Conservation (phyloP, 1,140 invertebrate genomes). For the Oncopodura yosiiana region DNA sequence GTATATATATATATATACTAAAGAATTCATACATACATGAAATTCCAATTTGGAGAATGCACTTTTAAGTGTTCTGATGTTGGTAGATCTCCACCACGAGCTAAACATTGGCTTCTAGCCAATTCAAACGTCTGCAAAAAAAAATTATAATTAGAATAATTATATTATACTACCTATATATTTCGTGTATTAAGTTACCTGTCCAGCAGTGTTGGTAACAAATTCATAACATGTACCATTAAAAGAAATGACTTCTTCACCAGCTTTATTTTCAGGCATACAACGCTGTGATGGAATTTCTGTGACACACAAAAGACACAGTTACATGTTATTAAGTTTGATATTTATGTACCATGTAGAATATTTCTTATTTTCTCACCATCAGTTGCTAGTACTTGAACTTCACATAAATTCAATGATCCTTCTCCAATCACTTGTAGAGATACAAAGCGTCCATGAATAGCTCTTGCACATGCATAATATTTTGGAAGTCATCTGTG, state of each 20-base stretch:
- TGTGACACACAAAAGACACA: slow-evolving; percentile 26
- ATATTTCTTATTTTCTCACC: slow-evolving; percentile 45
- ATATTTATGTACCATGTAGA: neutral
- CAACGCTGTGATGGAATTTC: slow-evolving; percentile 40
- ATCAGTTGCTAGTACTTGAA: slow-evolving; percentile 81
- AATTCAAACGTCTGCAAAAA: slow-evolving; percentile 7
- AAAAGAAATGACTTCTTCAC: slow-evolving; percentile 54
- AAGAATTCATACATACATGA: too few relatives aligned
- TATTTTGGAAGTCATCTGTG: slow-evolving; percentile 73
- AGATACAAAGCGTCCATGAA: slow-evolving; percentile 76
- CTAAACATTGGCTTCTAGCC: slow-evolving; percentile 23
- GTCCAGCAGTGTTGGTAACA: slow-evolving; percentile 22
- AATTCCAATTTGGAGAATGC: slow-evolving; percentile 15
- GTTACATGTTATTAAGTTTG: slow-evolving; percentile 2
- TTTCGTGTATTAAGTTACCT: slow-evolving; percentile 8
- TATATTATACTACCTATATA: too few relatives aligned
- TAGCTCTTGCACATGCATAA: slow-evolving; percentile 69
- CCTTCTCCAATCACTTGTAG: slow-evolving; percentile 82
- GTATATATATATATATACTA: too few relatives aligned
- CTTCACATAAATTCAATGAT: slow-evolving; percentile 77
- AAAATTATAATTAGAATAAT: neutral
- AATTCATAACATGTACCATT: slow-evolving; percentile 82
- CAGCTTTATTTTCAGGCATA: slow-evolving; percentile 34
- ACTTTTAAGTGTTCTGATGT: slow-evolving; percentile 13
- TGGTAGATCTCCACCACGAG: slow-evolving; percentile 22